A percentile compares a stretch with the other conserved stretches of the same genome.
Conservation (phyloP, 2,113 vertebrate genomes). For the Bucco capensis region DNA sequence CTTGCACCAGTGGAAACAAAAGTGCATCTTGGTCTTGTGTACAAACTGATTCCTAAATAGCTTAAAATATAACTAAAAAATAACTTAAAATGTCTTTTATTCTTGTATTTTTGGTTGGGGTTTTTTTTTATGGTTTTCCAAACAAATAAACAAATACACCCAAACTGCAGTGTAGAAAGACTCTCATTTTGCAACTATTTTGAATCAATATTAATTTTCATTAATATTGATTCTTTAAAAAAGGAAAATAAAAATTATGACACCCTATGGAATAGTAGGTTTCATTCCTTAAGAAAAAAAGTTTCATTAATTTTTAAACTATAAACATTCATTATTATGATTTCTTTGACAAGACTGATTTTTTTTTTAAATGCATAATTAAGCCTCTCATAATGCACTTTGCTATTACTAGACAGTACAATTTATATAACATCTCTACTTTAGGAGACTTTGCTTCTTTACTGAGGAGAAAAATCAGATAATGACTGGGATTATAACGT, state of each 20-base stretch:
- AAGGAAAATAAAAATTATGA: conserved; percentile 48
- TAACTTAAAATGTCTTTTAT: background rate
- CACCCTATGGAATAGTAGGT: background rate
- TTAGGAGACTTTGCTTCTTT: conserved; percentile 58
- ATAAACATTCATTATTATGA: conserved; percentile 70
- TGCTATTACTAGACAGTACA: conserved; percentile 70
- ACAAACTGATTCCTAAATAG: background rate
- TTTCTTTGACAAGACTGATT: conserved; percentile 65
- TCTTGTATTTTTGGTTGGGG: background rate
- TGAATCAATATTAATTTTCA: conserved; percentile 57
- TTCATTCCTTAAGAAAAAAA: conserved; percentile 40
- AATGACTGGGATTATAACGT: conserved; percentile 23
- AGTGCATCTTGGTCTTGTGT: background rate
- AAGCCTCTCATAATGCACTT: conserved; percentile 70
- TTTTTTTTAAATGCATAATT: conserved; percentile 74
- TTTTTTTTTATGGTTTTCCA: background rate
- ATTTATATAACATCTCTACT: conserved; percentile 67
- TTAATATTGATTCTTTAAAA: conserved; percentile 67
- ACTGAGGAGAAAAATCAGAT: conserved; percentile 54
- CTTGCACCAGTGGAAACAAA: background rate
- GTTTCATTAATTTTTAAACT: conserved; percentile 71
- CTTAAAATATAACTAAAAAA: no score
- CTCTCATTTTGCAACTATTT: conserved; percentile 51
- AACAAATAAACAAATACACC: conserved; percentile 51
- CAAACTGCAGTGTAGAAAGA: background rate